phyloP scores from a whole-genome alignment of 2,888 invertebrate species.

The Holacanthella duospinosa region DNA sequence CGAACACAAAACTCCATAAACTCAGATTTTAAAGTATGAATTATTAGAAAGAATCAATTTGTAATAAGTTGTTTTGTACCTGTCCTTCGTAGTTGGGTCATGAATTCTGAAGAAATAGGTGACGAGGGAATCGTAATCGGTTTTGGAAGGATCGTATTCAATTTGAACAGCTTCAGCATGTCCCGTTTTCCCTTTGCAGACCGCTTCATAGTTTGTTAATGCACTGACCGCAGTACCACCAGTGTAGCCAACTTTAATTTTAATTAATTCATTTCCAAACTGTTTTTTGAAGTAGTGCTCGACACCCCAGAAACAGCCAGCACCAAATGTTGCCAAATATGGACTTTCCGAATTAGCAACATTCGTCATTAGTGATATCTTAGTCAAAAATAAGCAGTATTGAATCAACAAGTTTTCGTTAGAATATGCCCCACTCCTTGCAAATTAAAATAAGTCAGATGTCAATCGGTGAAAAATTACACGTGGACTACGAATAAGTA shows the following conservation, averaged over 20 bases:
- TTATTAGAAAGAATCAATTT: not conserved
- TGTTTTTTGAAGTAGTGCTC: slow-evolving; percentile 70
- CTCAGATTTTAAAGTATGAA: not conserved
- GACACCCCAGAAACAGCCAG: slow-evolving; percentile 89
- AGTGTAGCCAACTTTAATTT: slow-evolving; percentile 86
- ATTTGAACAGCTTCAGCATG: slow-evolving; percentile 80
- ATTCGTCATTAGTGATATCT: too few species aligned
- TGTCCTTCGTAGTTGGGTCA: slow-evolving; percentile 69
- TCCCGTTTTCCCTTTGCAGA: slow-evolving; percentile 20
- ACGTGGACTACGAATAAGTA: too few species aligned
- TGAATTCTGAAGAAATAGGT: slow-evolving; percentile 85
- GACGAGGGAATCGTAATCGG: slow-evolving; percentile 65
- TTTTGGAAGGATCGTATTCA: slow-evolving; percentile 70
- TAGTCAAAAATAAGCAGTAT: too few species aligned
- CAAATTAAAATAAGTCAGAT: too few species aligned
- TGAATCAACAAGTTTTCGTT: too few species aligned
- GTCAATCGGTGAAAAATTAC: too few species aligned
- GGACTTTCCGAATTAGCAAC: too few species aligned
- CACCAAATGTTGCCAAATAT: slow-evolving; percentile 68
- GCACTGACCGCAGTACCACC: slow-evolving; percentile 72
- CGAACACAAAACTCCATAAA: not conserved
- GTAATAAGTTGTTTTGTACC: slow-evolving; percentile 53
- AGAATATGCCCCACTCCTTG: too few species aligned
- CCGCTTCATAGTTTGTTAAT: slow-evolving; percentile 49
- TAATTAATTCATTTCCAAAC: slow-evolving; percentile 55